These are phyloP conservation scores for Brienomyrus brachyistius DNA, from an alignment of 2,113 vertebrate genomes.

Conservation along the genomic window DNA sequence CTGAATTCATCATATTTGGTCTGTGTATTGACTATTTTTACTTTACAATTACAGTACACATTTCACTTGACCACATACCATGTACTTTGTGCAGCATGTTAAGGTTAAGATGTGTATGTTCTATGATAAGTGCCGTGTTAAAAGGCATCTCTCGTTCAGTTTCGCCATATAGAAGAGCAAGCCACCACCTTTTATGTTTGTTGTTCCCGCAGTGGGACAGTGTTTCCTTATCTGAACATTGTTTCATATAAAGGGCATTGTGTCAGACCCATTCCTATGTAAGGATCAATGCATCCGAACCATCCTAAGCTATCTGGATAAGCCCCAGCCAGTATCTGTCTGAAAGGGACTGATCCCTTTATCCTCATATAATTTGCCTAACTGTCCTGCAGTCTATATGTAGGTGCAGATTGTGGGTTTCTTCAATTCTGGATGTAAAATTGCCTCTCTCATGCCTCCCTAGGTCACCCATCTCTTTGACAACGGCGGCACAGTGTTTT, in stretches of 20 bases:
- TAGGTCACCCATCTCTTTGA: conserved; percentile 70
- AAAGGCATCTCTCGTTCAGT: background rate
- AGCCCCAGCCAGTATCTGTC: background rate
- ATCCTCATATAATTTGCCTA: background rate
- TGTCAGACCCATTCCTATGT: background rate
- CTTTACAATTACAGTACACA: background rate
- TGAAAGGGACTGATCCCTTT: background rate
- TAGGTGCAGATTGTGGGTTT: background rate
- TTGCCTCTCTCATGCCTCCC: conserved; percentile 16
- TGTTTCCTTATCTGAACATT: background rate
- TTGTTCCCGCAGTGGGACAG: background rate
- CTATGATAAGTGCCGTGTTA: background rate
- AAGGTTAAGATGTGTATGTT: background rate
- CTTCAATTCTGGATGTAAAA: background rate
- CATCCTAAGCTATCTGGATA: background rate
- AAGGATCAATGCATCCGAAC: background rate
- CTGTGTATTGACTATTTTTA: background rate
- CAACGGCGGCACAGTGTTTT: conserved; percentile 68
- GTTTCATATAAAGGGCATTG: background rate
- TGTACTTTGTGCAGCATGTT: background rate
- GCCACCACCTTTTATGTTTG: background rate
- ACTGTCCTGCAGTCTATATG: background rate
- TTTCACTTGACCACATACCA: background rate
- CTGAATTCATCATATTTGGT: background rate
- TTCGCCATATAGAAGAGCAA: background rate